Conservation (phyloP, 2,888 invertebrate genomes). For the Mesopsocus fuscifrons region DNA sequence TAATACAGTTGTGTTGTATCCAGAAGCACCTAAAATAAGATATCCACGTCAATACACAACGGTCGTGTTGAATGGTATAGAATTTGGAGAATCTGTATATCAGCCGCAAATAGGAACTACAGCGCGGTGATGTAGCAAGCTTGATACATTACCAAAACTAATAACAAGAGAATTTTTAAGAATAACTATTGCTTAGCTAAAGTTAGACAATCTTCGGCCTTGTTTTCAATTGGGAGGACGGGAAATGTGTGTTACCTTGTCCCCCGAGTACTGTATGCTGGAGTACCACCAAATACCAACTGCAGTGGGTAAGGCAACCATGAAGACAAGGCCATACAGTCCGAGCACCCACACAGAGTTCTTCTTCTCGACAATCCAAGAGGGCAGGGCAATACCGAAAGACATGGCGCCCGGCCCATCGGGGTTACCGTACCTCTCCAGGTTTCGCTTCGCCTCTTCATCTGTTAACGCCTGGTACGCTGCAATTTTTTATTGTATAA, state of each 20-base stretch:
- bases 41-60: too few relatives aligned
- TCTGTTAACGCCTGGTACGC: slow-evolving; percentile 77
- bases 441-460: slow-evolving; percentile 91
- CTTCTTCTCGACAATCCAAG: slow-evolving; percentile 99
- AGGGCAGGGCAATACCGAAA: slow-evolving; percentile 97
- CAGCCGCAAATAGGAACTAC: too few relatives aligned
- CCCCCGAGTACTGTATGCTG: slow-evolving; percentile 91
- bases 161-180: too few relatives aligned
- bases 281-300: slow-evolving; percentile 99
- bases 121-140: too few relatives aligned
- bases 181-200: too few relatives aligned
- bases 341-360: slow-evolving; percentile 97
- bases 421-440: slow-evolving; percentile 98
- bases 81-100: too few relatives aligned
- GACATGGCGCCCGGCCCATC: slow-evolving; percentile 99
- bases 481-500: slow-evolving; percentile 19
- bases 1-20: slow-evolving; percentile 96
- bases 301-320: slow-evolving; percentile 83
- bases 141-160: too few relatives aligned
- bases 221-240: too few relatives aligned
- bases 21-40: slow-evolving; percentile 46
- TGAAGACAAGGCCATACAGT: slow-evolving; percentile 88
- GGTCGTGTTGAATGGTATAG: too few relatives aligned
- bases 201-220: too few relatives aligned
- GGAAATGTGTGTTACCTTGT: slow-evolving; percentile 40